Percentiles rank a stretch among this genome's conserved stretches.
Evolutionary conservation across 2,797 vertebrate species (phyloP).

Genomic region (Manis pentadactyla): DNA sequence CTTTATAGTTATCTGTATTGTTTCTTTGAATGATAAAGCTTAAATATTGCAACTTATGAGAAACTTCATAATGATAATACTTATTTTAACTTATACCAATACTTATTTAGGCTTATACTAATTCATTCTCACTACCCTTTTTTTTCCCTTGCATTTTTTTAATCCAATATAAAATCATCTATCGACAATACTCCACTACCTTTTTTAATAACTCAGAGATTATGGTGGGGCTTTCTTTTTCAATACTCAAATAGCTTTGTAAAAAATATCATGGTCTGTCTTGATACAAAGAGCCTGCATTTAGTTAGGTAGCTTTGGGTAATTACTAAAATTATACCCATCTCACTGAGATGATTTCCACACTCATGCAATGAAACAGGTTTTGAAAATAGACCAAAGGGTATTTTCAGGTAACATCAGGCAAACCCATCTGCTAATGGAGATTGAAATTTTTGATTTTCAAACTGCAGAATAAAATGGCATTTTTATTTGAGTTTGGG

Average conservation of each 20-base stretch:
- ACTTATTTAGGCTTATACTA: not conserved
- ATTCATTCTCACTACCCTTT: too few relatives aligned
- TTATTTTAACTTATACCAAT: not conserved
- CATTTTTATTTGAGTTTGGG: not conserved
- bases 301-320: not conserved
- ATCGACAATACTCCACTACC: too few relatives aligned
- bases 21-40: not conserved
- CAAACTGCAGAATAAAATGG: not conserved
- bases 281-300: not conserved
- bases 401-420: not conserved
- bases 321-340: not conserved
- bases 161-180: too few relatives aligned
- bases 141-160: too few relatives aligned
- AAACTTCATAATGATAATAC: not conserved
- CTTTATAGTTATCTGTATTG: not conserved
- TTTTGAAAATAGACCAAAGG: not conserved
- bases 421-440: not conserved
- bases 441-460: not conserved
- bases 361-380: not conserved
- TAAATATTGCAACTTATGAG: not conserved
- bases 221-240: not conserved
- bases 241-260: not conserved
- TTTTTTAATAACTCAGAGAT: not conserved
- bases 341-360: not conserved
- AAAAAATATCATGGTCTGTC: not conserved